Base-by-base conservation (phyloP, 2,113 vertebrate species). In the Sturnus vulgaris region DNA sequence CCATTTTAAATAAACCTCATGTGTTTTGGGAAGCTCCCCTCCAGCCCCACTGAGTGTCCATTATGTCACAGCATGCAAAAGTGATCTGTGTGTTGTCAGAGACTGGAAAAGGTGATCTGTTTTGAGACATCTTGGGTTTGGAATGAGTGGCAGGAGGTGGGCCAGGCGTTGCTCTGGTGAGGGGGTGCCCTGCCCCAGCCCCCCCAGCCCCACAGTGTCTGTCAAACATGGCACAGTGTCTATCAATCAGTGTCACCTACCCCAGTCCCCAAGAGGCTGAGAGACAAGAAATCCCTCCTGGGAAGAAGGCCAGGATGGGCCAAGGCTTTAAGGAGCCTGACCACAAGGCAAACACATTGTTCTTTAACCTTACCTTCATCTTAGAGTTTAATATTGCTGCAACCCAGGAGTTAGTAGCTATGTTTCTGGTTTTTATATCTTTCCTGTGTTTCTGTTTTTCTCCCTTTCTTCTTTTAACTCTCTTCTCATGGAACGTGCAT, bases 321-420 rank as follows among this genome's bases (percentile, higher is more conserved):
- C 31, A 71, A 35, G 12, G 20, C 24, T 65, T 75, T 57, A 24
- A 24, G n/a, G 12, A 65, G 8, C 8, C 19, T 47, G 28, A 65
- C 42, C 35, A 49, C 2, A 15, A 40, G 50, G 15, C 7, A 40
- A 49, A 31, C 4, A 57, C 1, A 1, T 17, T 35, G 24, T 56
- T 2, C 20, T 49, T 84, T 39, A 39, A 49, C 12, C 24, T 24
- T 30, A 1, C 20, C 20, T n/a, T 57, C 50, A 17, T 16, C 35
- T 16, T 65, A 12, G 10, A n/a, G 30, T 75, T 49, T 40, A 20
- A 49, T 52, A 24, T 66, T 0, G 0, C 16, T 65, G 16, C 3
- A 15, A 11, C 24, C 15, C 35, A 40, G 60, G 35, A n/a, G 7
- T 2, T 47, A 15, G 30, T 20, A 47, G 15, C 24, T 56, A 11